phyloP scores from a whole-genome alignment of 2,888 invertebrate genomes.

The Agriopis aurantiaria region DNA sequence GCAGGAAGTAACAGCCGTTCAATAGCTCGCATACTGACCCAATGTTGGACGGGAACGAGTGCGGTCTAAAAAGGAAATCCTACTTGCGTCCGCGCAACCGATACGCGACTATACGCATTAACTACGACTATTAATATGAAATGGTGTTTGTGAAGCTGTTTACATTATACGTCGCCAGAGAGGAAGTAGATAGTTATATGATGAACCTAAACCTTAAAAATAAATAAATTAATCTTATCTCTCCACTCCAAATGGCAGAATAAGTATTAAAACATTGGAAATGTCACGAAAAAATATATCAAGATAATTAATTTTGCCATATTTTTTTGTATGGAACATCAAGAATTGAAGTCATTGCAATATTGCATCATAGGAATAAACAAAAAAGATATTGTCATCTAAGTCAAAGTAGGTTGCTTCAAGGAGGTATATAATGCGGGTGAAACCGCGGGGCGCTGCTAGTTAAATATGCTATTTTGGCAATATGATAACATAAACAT shows the following conservation, averaged over 20 bases:
- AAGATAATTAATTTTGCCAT: too few relatives aligned
- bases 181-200: background rate
- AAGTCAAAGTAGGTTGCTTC: too few relatives aligned
- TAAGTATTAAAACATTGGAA: too few relatives aligned
- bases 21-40: conserved; percentile 80
- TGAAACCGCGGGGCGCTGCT: too few relatives aligned
- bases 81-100: conserved; percentile 78
- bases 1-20: conserved; percentile 50
- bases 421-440: too few relatives aligned
- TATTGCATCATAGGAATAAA: too few relatives aligned
- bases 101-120: conserved; percentile 71
- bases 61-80: conserved; percentile 85
- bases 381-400: too few relatives aligned
- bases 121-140: conserved; percentile 60
- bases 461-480: too few relatives aligned
- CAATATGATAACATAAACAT: too few relatives aligned
- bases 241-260: background rate
- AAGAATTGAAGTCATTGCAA: too few relatives aligned
- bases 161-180: background rate
- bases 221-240: background rate
- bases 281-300: too few relatives aligned
- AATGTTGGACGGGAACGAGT: conserved; percentile 70
- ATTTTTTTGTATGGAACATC: too few relatives aligned
- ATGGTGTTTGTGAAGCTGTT: conserved; percentile 3
- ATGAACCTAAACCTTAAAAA: background rate